Evolutionary conservation across 1,140 invertebrate genomes (phyloP), one percentile per base, ranked within the genome.

Genomic region (Papilio dardanus): DNA sequence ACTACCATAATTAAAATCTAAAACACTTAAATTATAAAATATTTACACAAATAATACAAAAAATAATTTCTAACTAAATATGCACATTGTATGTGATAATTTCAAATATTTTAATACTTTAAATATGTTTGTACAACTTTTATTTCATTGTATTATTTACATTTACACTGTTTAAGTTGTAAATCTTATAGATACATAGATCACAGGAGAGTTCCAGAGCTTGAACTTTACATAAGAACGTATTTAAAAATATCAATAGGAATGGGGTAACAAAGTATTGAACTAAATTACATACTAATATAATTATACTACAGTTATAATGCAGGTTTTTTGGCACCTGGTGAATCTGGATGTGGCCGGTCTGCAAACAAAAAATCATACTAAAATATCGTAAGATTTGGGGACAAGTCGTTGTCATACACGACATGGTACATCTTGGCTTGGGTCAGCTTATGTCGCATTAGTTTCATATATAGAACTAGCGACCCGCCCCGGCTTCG

Each of bases 121-220:
- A 76, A 33, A 46, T 75, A 77, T 65, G 73, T 88, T 87, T 88
- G 81, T 87, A 89, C 86, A 87, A 50, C 28, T 69, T 76, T 54
- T 65, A 71, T 73, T 75, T 71, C 62, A 74, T 77, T 58, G 71
- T 24, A 74, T 77, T 67, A 79, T 81, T 14, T 84, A 83, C 77
- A 81, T 78, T 73, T 74, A 77, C 79, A 87, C 69, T 75, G 85
- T 77, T 83, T 81, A 86, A 88, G 80, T 58, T 87, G 86, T 77
- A 81, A 84, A 76, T 81, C 82, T 88, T 89, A 88, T 78, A 81
- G 80, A 88, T 82, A 88, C 83, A 86, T 83, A 89, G 89, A 92
- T 93, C 91, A 93, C 91, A 93, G 91, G 88, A 92, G 87, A 92
- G 91, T 92, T 93, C 90, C 88, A 93, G 91, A 92, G 87, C 85